Evolutionary conservation across 1,140 invertebrate genomes (phyloP), one percentile per base, ranked within the genome.

Genomic region (Heliconius nattereri): DNA sequence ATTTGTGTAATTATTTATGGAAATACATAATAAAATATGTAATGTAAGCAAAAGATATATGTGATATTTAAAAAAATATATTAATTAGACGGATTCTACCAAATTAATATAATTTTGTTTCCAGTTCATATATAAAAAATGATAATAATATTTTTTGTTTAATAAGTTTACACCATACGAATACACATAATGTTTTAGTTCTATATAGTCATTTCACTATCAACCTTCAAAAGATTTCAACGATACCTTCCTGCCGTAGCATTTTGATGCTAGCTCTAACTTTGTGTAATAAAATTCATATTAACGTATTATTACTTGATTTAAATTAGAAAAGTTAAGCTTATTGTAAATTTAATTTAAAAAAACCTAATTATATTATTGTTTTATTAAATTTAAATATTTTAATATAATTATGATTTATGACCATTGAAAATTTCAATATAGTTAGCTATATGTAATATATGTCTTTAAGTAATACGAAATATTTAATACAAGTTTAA

Each of bases 211-310:
- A 66, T 29, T 66, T 29, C 26, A 29, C 60, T 66, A 66, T 66
- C 26, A 73, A 37, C 49, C 49, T 77, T 71, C n/a, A 81, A 85
- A 85, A 85, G 84, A 85, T 82, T 82, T 85, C 84, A 85, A 85
- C 84, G 84, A 78, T 80, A 79, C 75, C 78, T 16, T 52, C 45
- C 19, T 40, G 9, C 23, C 11, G 26, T 66, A 9, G 23, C 23
- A 29, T 29, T 29, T 66, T 66, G 2, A 29, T 29, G 26, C 7
- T 13, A 29, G 3, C 26, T 66, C 6, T 66, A 66, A 16, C 26
- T 66, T 26, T 26, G 16, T 66, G 11, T 29, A 29, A 66, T 60
- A 9, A 60, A n/a, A 60, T 3, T 60, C 8, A 2, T 23, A 57
- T 23, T 7, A 52, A 19, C 16, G 0, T 60, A 60, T 60, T 23